phyloP scores from a whole-genome alignment of 2,797 vertebrate genomes.

The Natrix natrix region DNA sequence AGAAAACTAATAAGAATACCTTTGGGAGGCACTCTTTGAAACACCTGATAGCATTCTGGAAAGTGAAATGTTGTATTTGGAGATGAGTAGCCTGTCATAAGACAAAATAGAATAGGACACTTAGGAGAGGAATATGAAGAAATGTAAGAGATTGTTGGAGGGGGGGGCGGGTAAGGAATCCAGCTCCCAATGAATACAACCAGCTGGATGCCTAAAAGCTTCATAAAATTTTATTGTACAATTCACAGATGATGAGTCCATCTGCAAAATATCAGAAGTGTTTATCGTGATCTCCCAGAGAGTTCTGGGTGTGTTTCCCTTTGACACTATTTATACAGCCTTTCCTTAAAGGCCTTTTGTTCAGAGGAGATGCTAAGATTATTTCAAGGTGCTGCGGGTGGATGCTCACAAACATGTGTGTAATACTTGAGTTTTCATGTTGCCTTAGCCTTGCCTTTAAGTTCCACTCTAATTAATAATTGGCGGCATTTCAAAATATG shows the following conservation, averaged over 20 bases:
- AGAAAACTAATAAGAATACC: background rate
- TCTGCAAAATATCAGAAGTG: constrained; percentile 77
- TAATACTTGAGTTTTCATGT: constrained; percentile 46
- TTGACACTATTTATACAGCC: constrained; percentile 64
- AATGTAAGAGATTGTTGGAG: constrained; percentile 46
- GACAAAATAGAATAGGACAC: background rate
- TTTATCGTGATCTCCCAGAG: constrained; percentile 68
- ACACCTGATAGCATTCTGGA: background rate
- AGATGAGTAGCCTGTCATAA: background rate
- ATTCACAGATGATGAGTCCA: constrained; percentile 83
- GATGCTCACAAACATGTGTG: background rate
- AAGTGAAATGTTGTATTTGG: constrained; percentile 4
- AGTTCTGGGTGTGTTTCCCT: constrained; percentile 64
- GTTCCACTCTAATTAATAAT: background rate
- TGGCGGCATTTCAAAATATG: background rate
- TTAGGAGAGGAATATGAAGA: background rate
- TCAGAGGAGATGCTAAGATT: constrained; percentile 68
- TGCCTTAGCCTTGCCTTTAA: constrained; percentile 28
- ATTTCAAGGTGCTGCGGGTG: constrained; percentile 61
- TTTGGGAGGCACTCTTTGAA: constrained; percentile 2
- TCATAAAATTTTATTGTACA: constrained; percentile 88
- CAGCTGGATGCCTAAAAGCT: constrained; percentile 82
- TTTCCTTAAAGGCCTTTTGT: constrained; percentile 61
- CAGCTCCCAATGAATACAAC: constrained; percentile 75
- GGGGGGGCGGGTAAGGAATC: constrained; percentile 50